Conservation (phyloP, 2,113 vertebrate genomes). For the Amazona guildingii region DNA sequence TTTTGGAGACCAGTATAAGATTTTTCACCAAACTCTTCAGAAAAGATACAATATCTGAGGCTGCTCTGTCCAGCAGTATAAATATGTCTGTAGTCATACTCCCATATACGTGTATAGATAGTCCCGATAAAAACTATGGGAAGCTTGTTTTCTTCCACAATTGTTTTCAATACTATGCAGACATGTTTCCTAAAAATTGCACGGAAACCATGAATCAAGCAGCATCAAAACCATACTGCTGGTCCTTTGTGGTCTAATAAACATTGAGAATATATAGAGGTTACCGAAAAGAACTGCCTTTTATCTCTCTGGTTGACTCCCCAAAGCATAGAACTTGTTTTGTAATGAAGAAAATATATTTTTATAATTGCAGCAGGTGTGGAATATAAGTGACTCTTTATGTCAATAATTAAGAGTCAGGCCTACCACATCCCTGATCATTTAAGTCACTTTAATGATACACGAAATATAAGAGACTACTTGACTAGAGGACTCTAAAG, state of each 20-base stretch:
- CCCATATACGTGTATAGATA: not conserved
- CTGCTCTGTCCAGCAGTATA: not conserved
- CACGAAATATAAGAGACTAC: slow-evolving; percentile 58
- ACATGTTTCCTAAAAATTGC: not conserved
- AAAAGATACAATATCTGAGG: not conserved
- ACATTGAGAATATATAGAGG: not conserved
- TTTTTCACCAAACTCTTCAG: not conserved
- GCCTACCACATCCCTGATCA: slow-evolving; percentile 34
- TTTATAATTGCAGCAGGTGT: slow-evolving; percentile 37
- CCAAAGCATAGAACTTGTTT: not conserved
- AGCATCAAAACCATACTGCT: not conserved
- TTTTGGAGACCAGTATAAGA: not conserved
- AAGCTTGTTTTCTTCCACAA: not conserved
- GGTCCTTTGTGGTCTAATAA: not conserved
- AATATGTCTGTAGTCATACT: not conserved
- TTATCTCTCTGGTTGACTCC: not conserved
- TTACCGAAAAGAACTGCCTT: not conserved
- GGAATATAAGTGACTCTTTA: slow-evolving; percentile 45
- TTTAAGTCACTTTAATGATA: slow-evolving; percentile 69
- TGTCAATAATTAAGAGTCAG: slow-evolving; percentile 73
- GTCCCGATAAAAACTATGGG: not conserved
- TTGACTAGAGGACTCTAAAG: slow-evolving; percentile 67
- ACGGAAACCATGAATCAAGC: not conserved
- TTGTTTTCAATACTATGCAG: not conserved
- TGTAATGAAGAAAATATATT: slow-evolving; percentile 39